These are phyloP conservation scores for Mallateleia sp. DNA, from an alignment of 2,888 invertebrate species.

Conservation along the genomic window DNA sequence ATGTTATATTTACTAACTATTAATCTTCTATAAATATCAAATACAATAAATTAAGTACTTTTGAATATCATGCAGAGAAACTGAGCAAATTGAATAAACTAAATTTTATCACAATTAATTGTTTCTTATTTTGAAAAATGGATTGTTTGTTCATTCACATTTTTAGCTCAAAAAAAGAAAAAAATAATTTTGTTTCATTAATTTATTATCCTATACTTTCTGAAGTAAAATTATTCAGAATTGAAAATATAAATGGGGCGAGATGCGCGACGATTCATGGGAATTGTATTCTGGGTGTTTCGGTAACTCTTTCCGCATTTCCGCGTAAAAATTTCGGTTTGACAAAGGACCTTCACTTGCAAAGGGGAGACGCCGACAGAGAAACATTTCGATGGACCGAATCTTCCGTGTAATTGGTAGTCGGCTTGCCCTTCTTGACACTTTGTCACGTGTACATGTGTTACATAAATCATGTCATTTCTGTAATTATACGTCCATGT, in stretches of 20 bases:
- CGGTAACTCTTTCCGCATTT: slow-evolving; percentile 83
- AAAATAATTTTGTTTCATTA: too few species aligned
- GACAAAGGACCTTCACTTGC: slow-evolving; percentile 81
- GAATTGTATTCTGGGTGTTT: slow-evolving; percentile 76
- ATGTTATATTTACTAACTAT: too few species aligned
- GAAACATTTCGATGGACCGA: slow-evolving; percentile 85
- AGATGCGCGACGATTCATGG: slow-evolving; percentile 65
- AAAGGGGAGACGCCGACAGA: slow-evolving; percentile 84
- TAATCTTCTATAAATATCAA: too few species aligned
- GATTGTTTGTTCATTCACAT: too few species aligned
- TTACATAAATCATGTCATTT: slow-evolving; percentile 30
- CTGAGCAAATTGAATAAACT: too few species aligned
- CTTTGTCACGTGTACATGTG: slow-evolving; percentile 81
- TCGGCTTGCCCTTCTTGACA: slow-evolving; percentile 81
- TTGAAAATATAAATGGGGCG: slow-evolving; percentile 34
- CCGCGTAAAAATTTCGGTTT: slow-evolving; percentile 81
- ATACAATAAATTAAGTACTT: too few species aligned
- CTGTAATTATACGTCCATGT: background rate
- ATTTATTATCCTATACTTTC: background rate
- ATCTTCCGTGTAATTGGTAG: slow-evolving; percentile 86
- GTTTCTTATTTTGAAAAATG: too few species aligned
- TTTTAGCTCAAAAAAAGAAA: too few species aligned
- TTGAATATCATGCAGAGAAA: too few species aligned
- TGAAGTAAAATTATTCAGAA: background rate
- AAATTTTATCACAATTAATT: too few species aligned